Conservation (phyloP, 2,797 vertebrate genomes). For the Acrossocheilus wenchowensis region DNA sequence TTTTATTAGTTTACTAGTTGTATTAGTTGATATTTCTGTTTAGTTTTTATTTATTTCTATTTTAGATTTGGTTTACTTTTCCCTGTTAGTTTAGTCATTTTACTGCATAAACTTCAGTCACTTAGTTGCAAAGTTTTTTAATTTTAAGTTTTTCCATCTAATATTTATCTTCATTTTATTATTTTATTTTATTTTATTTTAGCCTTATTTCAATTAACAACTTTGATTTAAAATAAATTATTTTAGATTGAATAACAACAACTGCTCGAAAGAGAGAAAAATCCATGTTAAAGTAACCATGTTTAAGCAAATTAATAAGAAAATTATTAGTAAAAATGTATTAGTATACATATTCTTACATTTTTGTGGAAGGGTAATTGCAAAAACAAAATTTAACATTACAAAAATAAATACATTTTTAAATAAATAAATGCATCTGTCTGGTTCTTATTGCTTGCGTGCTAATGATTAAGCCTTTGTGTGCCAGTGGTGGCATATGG, state of each 20-base stretch:
- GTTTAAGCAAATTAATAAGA: neutral
- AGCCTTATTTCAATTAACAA: neutral
- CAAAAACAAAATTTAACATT: neutral
- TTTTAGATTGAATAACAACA: neutral
- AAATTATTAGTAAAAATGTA: too few relatives aligned
- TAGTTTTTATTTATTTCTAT: neutral
- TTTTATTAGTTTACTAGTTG: neutral
- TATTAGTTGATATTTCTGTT: neutral
- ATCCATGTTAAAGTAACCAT: neutral
- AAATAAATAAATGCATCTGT: neutral
- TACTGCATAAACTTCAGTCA: neutral
- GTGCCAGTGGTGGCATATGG: neutral
- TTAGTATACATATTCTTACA: neutral
- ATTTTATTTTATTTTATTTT: neutral
- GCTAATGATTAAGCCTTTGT: neutral
- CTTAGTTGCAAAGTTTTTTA: too few relatives aligned
- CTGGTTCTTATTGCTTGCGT: neutral
- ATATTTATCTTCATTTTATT: neutral
- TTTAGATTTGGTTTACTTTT: neutral
- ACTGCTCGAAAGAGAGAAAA: neutral
- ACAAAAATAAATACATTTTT: neutral
- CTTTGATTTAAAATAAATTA: neutral
- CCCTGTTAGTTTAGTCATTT: neutral
- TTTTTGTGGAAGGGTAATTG: neutral
- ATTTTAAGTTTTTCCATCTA: neutral